Evolutionary conservation across 1,140 invertebrate genomes (phyloP), one percentile per base, ranked within the genome.

Genomic region (Phocides pigmalion): DNA sequence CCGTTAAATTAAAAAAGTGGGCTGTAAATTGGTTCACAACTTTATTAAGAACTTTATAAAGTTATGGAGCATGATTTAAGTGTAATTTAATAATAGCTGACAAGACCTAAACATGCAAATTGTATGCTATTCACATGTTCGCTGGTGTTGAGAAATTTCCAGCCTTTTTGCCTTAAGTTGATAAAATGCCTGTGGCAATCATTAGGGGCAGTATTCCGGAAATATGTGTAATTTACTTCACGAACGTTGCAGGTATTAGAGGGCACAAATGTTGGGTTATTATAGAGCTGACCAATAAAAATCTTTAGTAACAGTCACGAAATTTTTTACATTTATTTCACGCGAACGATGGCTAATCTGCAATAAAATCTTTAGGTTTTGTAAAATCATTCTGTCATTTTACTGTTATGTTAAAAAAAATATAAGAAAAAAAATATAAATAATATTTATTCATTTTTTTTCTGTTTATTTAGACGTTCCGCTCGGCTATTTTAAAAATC

Each of bases 151-250:
- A 65, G 66, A 68, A 68, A 47, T 61, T 65, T 72, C 39, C 51
- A 65, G 35, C n/a, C n/a, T 58, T 42, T 41, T 51, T 22, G 51
- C 35, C 49, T 59, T 32, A 50, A 47, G 22, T 65, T 67, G 67
- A 64, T 65, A 62, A 71, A 64, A 56, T 39, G 59, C 64, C 50
- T 17, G 50, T 47, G 54, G 72, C 66, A 65, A 56, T 74, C 59
- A 68, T 74, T 74, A 70, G 44, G 63, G 70, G 44, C 67, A 61
- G 58, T 70, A 56, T 67, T 51, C 53, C 51, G 65, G 61, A 70
- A 74, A 70, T 70, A 62, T 50, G 54, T 63, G 58, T 68, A 65
- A 68, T 70, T 74, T 68, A 47, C 62, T 50, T 70, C 62, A 67
- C 64, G 67, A 69, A 66, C 64, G 54, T 56, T 53, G 41, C 35